These are phyloP conservation scores for Girardia tigrina DNA, from an alignment of 2,888 invertebrate genomes.

Conservation along the genomic window DNA sequence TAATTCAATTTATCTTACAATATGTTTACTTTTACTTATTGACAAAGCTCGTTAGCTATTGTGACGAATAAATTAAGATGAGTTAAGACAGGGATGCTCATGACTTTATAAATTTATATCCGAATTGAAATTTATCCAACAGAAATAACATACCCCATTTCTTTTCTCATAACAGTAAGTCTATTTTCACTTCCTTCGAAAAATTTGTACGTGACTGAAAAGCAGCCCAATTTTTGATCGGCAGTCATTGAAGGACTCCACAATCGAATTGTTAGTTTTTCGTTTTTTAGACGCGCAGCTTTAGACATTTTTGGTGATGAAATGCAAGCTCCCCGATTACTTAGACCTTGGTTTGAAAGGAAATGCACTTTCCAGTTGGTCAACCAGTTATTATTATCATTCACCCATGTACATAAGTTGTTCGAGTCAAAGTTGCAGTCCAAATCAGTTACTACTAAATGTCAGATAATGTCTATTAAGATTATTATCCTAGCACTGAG, in stretches of 20 bases:
- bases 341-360: not conserved
- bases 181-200: not conserved
- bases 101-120: no score
- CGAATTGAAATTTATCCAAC: not conserved
- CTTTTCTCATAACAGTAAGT: not conserved
- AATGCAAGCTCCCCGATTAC: not conserved
- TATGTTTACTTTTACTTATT: not conserved
- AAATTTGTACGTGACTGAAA: not conserved
- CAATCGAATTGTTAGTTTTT: not conserved
- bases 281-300: not conserved
- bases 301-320: not conserved
- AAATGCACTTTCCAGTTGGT: not conserved
- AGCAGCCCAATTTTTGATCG: not conserved
- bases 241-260: constrained; percentile 11
- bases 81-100: no score
- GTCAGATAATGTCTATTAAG: not conserved
- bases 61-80: no score
- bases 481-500: not conserved
- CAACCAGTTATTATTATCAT: constrained; percentile 23
- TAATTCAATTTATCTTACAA: not conserved
- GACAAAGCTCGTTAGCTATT: not conserved
- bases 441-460: not conserved
- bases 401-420: not conserved
- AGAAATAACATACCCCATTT: constrained; percentile 5
- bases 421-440: not conserved